phyloP scores from a whole-genome alignment of 2,797 vertebrate genomes.

The Urocyon cinereoargenteus region DNA sequence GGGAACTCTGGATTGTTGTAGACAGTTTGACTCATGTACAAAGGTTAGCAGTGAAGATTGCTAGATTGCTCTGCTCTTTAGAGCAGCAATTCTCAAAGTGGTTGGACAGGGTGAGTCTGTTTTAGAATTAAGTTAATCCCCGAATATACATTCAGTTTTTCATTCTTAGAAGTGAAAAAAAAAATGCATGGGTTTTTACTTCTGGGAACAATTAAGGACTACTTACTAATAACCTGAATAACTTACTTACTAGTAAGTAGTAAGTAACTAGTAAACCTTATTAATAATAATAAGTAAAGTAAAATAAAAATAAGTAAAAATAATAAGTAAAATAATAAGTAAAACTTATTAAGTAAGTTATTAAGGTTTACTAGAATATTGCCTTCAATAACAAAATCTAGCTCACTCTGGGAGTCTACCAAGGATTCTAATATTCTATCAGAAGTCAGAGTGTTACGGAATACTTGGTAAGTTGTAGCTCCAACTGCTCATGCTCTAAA shows the following conservation, averaged over 20 bases:
- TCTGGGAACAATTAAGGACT: neutral
- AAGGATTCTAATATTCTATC: neutral
- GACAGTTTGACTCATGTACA: neutral
- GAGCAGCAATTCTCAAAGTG: neutral
- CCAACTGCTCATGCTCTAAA: neutral
- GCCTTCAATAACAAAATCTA: neutral
- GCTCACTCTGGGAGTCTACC: neutral
- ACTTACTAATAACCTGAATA: neutral
- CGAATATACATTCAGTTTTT: slow-evolving; percentile 5
- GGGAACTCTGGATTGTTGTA: neutral
- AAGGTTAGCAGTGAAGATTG: neutral
- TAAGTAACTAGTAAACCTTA: too few species aligned
- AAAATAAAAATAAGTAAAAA: too few species aligned
- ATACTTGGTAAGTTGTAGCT: neutral
- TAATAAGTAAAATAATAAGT: too few species aligned
- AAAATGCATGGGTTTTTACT: neutral
- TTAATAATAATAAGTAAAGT: too few species aligned
- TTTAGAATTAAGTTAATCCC: neutral
- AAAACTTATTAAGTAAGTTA: neutral
- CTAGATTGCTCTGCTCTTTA: neutral
- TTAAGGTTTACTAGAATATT: slow-evolving; percentile 2
- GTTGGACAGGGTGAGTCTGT: neutral
- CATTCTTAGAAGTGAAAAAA: neutral
- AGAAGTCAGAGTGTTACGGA: neutral
- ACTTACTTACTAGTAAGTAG: too few species aligned